Evolutionary conservation across 2,113 vertebrate species (phyloP).

Genomic region (Hemibagrus wyckioides): DNA sequence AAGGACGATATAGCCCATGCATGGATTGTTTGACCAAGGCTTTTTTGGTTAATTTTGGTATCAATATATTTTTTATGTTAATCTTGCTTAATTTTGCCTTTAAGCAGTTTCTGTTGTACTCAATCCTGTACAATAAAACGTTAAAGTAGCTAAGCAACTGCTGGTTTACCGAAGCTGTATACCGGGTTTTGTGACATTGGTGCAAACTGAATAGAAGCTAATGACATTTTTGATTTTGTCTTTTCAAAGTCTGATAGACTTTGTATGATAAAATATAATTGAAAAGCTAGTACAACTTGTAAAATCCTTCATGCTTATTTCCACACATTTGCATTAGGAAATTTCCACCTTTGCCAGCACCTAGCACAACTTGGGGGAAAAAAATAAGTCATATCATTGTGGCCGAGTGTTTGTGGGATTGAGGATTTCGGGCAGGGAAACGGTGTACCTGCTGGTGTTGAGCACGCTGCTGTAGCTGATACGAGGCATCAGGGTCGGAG

Average conservation of each 20-base stretch:
- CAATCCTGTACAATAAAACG: too few species aligned
- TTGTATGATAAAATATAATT: background rate
- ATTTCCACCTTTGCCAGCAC: background rate
- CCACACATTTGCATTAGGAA: background rate
- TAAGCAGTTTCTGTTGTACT: too few species aligned
- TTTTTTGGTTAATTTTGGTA: too few species aligned
- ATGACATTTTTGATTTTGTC: background rate
- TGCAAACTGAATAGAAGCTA: background rate
- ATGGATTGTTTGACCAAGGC: too few species aligned
- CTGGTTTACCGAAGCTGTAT: too few species aligned
- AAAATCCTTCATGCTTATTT: background rate
- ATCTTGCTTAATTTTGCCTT: too few species aligned
- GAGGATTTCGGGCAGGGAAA: background rate
- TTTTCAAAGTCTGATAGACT: background rate
- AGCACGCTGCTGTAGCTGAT: constrained; percentile 90
- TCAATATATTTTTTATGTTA: too few species aligned
- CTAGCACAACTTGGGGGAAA: background rate
- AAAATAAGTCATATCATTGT: background rate
- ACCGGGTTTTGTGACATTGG: too few species aligned
- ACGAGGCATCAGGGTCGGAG: constrained; percentile 73
- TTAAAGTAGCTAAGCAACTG: too few species aligned
- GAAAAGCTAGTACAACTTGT: background rate
- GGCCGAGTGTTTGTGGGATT: background rate
- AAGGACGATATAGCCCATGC: too few species aligned
- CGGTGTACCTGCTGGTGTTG: constrained; percentile 73